Evolutionary conservation across 2,113 vertebrate species (phyloP).

Genomic region (Leucoraja erinaceus): DNA sequence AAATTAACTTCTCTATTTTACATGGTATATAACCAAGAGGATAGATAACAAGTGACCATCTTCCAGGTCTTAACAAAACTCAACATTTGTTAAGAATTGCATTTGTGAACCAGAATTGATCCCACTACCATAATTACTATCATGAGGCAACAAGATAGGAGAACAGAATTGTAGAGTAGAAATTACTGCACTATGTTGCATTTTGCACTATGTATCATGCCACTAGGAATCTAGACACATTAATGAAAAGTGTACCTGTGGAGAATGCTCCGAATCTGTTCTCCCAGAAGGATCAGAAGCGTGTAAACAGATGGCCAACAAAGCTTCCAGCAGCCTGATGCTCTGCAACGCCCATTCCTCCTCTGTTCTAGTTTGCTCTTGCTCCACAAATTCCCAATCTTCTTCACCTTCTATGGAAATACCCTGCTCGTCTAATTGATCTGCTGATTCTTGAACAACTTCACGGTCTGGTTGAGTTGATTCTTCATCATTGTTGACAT

Average conservation of each 20-base stretch:
- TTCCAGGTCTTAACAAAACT: background rate
- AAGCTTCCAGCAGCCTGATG: conserved; percentile 82
- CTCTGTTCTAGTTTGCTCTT: conserved; percentile 54
- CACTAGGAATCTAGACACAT: background rate
- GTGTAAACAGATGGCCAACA: conserved; percentile 87
- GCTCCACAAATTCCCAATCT: conserved; percentile 39
- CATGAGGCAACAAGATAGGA: background rate
- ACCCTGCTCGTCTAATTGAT: conserved; percentile 38
- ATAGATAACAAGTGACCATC: background rate
- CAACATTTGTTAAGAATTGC: background rate
- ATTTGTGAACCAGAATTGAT: background rate
- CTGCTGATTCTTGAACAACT: background rate
- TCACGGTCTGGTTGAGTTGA: background rate
- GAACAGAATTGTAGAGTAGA: background rate
- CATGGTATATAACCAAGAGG: background rate
- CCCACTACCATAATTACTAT: background rate
- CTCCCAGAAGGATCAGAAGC: conserved; percentile 66
- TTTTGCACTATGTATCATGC: background rate
- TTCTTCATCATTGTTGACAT: conserved; percentile 40
- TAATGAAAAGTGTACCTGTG: conserved; percentile 62
- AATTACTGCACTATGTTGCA: background rate
- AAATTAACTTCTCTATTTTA: background rate
- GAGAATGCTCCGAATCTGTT: conserved; percentile 63
- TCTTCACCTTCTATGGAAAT: conserved; percentile 40
- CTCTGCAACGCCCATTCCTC: conserved; percentile 71